A percentile compares a stretch with the other conserved stretches of the same genome.
Evolutionary conservation across 2,797 vertebrate species (phyloP).

Genomic region (Balearica regulorum): DNA sequence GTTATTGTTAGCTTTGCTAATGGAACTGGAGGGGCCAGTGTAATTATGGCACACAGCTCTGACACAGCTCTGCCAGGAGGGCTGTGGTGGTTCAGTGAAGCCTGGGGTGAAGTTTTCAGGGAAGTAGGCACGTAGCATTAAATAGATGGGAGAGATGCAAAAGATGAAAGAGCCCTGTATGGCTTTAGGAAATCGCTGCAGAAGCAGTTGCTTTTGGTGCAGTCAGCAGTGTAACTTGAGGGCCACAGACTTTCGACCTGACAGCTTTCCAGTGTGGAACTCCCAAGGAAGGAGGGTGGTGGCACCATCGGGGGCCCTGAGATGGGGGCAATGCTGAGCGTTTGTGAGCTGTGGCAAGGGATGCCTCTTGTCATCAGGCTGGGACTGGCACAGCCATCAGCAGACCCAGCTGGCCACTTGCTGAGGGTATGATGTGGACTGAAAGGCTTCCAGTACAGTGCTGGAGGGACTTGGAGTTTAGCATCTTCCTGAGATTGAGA

Average conservation of each 20-base stretch:
- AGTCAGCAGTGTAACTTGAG: neutral
- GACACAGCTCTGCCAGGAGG: neutral
- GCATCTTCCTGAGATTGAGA: neutral
- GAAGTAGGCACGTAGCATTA: neutral
- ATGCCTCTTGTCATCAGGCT: neutral
- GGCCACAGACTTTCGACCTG: neutral
- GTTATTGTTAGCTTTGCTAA: neutral
- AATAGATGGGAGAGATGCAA: neutral
- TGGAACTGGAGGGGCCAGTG: neutral
- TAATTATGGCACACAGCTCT: neutral
- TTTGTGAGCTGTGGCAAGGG: neutral
- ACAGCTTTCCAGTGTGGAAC: neutral
- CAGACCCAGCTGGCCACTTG: neutral
- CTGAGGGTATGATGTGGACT: neutral
- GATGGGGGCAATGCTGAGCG: no score
- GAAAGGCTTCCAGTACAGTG: neutral
- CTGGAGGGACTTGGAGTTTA: neutral
- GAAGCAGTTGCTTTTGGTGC: neutral
- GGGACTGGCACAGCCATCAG: neutral
- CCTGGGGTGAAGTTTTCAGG: neutral
- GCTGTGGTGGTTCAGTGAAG: neutral
- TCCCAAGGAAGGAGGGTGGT: neutral
- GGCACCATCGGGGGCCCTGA: neutral
- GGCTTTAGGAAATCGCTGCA: neutral
- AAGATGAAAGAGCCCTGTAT: neutral